A percentile compares a stretch with the other conserved stretches of the same genome.
Conservation (phyloP, 2,888 invertebrate species). For the Dusona sp. region DNA sequence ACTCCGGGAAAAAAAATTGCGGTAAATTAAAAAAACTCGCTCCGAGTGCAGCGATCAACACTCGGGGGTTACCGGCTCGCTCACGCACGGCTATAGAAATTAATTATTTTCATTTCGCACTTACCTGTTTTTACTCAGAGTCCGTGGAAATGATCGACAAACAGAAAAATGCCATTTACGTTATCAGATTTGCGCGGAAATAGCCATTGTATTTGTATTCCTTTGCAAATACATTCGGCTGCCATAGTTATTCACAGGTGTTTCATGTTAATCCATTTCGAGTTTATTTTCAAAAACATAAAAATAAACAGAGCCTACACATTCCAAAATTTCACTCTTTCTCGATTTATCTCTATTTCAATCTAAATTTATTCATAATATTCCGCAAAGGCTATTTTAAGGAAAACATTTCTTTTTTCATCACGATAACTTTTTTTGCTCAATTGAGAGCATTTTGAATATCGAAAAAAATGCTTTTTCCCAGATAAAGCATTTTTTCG, state of each 20-base stretch:
- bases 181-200: slow-evolving; percentile 14
- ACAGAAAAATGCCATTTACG: slow-evolving; percentile 4
- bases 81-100: slow-evolving; percentile 40
- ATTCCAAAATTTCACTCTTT: not conserved
- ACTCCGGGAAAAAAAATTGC: slow-evolving; percentile 8
- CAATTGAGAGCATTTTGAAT: not conserved
- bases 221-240: not conserved
- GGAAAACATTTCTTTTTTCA: not conserved
- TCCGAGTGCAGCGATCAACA: slow-evolving; percentile 36
- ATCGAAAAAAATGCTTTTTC: not conserved
- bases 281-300: not conserved
- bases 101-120: slow-evolving; percentile 53
- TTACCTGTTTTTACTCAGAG: not conserved
- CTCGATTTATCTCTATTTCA: not conserved
- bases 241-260: not conserved
- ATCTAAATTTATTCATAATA: not conserved
- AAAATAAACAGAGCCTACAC: not conserved
- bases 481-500: no score
- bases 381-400: not conserved
- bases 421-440: not conserved
- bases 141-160: not conserved
- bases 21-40: slow-evolving; percentile 35
- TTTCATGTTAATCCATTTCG: not conserved
- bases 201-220: not conserved
- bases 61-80: slow-evolving; percentile 9